Conservation (phyloP, 2,888 invertebrate species). For the Drosophila demipolita region DNA sequence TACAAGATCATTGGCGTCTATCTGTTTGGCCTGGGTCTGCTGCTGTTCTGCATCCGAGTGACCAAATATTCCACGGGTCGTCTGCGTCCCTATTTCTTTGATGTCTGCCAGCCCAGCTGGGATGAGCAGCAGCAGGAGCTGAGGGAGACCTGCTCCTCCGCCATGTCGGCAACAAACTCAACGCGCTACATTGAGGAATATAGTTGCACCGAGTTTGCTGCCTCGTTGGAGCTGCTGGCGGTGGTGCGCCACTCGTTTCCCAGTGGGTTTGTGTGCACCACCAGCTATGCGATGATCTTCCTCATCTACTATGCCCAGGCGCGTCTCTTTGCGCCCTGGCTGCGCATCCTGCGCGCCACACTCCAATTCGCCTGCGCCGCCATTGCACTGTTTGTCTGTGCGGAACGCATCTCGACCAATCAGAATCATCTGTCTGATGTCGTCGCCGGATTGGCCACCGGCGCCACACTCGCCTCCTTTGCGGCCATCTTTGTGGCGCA, state of each 20-base stretch:
- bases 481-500: constrained; percentile 62
- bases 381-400: constrained; percentile 58
- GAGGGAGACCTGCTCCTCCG: constrained; percentile 27
- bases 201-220: constrained; percentile 69
- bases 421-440: constrained; percentile 76
- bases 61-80: constrained; percentile 69
- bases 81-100: constrained; percentile 76
- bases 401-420: constrained; percentile 69
- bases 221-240: constrained; percentile 61
- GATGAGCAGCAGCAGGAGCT: constrained; percentile 36
- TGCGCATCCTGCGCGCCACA: constrained; percentile 61
- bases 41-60: constrained; percentile 54
- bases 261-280: constrained; percentile 64
- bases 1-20: constrained; percentile 78
- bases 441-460: constrained; percentile 63
- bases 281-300: constrained; percentile 77
- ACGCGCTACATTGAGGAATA: constrained; percentile 60
- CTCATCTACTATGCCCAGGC: constrained; percentile 74
- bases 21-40: constrained; percentile 75
- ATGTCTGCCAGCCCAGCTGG: constrained; percentile 77
- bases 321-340: constrained; percentile 64
- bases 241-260: constrained; percentile 79
- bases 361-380: constrained; percentile 61
- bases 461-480: constrained; percentile 60
- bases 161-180: constrained; percentile 10